Conservation (phyloP, 1,140 invertebrate genomes). For the Aleiodes sp. region DNA sequence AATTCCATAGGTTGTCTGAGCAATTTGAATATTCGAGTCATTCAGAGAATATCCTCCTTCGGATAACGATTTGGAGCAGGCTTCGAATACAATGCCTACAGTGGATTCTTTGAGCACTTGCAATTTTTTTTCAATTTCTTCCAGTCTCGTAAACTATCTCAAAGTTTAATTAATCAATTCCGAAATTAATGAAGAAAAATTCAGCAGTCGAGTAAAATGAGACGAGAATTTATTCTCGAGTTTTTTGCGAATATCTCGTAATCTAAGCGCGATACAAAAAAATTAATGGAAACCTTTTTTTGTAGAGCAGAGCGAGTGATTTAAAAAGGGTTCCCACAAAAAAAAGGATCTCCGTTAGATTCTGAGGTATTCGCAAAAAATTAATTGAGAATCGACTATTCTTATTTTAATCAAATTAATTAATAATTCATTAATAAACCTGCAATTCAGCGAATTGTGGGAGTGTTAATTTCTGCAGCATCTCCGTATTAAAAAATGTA, state of each 20-base stretch:
- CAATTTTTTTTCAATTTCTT: slow-evolving; percentile 67
- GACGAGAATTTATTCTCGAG: too few species aligned
- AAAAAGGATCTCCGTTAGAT: too few species aligned
- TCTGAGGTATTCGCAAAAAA: too few species aligned
- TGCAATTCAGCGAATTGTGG: slow-evolving; percentile 76
- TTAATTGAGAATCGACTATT: background rate
- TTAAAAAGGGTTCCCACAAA: too few species aligned
- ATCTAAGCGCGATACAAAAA: too few species aligned
- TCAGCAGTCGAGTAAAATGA: slow-evolving; percentile 6
- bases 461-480: slow-evolving; percentile 70
- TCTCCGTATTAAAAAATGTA: slow-evolving; percentile 69
- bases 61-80: slow-evolving; percentile 78
- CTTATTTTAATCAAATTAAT: background rate
- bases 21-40: slow-evolving; percentile 66
- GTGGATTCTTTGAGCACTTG: slow-evolving; percentile 70
- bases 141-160: slow-evolving; percentile 66
- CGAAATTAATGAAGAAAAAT: background rate
- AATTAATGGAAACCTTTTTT: too few species aligned
- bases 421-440: slow-evolving; percentile 51
- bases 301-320: too few species aligned
- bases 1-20: slow-evolving; percentile 54
- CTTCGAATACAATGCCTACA: slow-evolving; percentile 72
- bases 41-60: slow-evolving; percentile 78
- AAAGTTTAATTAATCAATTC: too few species aligned
- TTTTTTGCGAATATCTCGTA: too few species aligned